A percentile compares a stretch with the other conserved stretches of the same genome.
Evolutionary conservation across 2,797 vertebrate genomes (phyloP).

Genomic region (Acestrorhynchus altus): DNA sequence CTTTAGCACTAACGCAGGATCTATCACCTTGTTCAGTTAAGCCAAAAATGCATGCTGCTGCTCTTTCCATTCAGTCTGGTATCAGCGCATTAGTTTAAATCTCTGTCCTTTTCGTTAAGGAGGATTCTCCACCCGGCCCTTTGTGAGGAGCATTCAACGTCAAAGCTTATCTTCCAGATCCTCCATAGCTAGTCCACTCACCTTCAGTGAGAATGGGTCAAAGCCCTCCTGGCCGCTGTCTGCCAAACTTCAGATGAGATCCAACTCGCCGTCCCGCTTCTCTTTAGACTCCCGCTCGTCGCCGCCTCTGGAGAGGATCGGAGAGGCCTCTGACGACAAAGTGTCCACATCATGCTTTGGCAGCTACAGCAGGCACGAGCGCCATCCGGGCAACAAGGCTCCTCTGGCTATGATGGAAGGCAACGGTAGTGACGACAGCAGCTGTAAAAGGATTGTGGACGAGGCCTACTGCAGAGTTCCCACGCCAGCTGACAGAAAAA

Average conservation of each 20-base stretch:
- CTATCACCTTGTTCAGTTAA: conserved; percentile 59
- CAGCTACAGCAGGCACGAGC: conserved; percentile 84
- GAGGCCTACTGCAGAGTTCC: conserved; percentile 80
- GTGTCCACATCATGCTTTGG: conserved; percentile 94
- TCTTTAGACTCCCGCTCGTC: conserved; percentile 94
- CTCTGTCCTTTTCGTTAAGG: conserved; percentile 75
- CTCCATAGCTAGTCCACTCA: conserved; percentile 93
- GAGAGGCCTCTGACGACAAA: conserved; percentile 90
- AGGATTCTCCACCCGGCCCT: conserved; percentile 94
- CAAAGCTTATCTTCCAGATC: conserved; percentile 93
- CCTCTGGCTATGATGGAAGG: conserved; percentile 92
- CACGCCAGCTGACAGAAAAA: conserved; percentile 79
- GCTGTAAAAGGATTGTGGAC: conserved; percentile 73
- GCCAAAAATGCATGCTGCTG: conserved; percentile 59
- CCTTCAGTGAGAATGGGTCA: conserved; percentile 87
- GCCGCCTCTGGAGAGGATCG: conserved; percentile 92
- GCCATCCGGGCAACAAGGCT: conserved; percentile 83
- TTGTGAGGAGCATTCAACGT: conserved; percentile 94
- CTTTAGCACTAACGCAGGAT: conserved; percentile 58
- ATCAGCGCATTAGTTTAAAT: conserved; percentile 56
- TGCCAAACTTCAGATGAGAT: conserved; percentile 91
- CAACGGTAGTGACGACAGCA: conserved; percentile 80
- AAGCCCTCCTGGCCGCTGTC: conserved; percentile 94
- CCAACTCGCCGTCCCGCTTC: conserved; percentile 92
- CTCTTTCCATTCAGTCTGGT: conserved; percentile 56